A percentile compares a stretch with the other conserved stretches of the same genome.
Evolutionary conservation across 2,888 invertebrate species (phyloP).

Genomic region (Xestia c-nigrum): DNA sequence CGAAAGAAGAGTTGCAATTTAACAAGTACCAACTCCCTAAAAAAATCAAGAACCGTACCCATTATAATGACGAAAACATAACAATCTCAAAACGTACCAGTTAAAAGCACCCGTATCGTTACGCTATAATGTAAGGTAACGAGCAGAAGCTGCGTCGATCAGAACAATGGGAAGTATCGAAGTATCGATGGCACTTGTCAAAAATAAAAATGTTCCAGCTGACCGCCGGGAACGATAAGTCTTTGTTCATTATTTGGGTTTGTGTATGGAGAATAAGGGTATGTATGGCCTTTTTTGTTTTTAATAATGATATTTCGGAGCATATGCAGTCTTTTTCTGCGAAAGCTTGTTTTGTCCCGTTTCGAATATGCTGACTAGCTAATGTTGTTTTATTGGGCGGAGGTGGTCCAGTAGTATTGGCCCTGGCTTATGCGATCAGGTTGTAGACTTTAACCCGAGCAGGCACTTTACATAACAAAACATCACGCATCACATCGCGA

Average conservation of each 20-base stretch:
- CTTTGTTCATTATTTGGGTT: conserved; percentile 57
- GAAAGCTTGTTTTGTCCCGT: neutral
- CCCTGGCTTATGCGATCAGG: accelerated
- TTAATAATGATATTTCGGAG: conserved; percentile 23
- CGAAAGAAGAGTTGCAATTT: neutral
- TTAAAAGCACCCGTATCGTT: conserved; percentile 38
- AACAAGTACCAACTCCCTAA: neutral
- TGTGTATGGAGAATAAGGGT: conserved; percentile 1
- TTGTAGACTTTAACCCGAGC: neutral
- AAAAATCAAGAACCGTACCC: neutral
- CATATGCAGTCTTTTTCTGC: neutral
- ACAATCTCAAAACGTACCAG: neutral
- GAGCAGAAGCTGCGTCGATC: conserved; percentile 55
- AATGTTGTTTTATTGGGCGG: neutral
- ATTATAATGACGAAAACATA: neutral
- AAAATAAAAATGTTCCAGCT: conserved; percentile 80
- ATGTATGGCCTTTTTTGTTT: conserved; percentile 13
- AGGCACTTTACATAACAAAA: neutral
- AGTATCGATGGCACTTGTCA: conserved; percentile 88
- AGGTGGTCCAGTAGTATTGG: neutral
- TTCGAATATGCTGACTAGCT: neutral
- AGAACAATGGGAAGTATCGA: conserved; percentile 81
- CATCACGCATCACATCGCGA: neutral
- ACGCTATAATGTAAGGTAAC: conserved; percentile 28
- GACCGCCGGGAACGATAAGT: conserved; percentile 70